Evolutionary conservation across 1,140 invertebrate genomes (phyloP).

Genomic region (Aphelinus atriplicis): DNA sequence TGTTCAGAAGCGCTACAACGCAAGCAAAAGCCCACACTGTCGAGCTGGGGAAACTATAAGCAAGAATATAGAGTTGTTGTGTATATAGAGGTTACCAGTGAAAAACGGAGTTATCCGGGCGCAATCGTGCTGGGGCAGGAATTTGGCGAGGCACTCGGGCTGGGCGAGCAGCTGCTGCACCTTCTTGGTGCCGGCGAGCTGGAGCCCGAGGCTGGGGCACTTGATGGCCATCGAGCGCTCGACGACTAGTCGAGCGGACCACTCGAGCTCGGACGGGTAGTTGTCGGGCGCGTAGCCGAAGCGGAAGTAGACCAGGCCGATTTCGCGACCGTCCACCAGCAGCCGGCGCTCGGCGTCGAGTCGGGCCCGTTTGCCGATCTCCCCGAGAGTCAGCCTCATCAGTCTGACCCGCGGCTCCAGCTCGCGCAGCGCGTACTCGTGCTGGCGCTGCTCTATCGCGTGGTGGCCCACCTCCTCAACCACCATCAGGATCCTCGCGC

Average conservation of each 20-base stretch:
- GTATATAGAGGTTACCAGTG: conserved; percentile 66
- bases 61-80: too few species aligned
- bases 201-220: conserved; percentile 90
- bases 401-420: conserved; percentile 75
- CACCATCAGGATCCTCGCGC: conserved; percentile 83
- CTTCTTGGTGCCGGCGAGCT: conserved; percentile 85
- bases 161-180: conserved; percentile 87
- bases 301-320: conserved; percentile 93
- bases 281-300: conserved; percentile 88
- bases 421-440: conserved; percentile 85
- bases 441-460: conserved; percentile 88
- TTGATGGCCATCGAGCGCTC: conserved; percentile 91
- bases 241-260: conserved; percentile 84
- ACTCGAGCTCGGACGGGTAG: conserved; percentile 82
- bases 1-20: too few species aligned
- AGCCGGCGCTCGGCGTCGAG: conserved; percentile 69
- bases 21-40: too few species aligned
- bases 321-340: conserved; percentile 71
- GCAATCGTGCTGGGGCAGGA: not conserved
- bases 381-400: conserved; percentile 74
- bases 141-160: conserved; percentile 50
- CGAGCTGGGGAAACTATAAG: too few species aligned
- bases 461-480: conserved; percentile 87
- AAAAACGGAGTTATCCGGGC: conserved; percentile 72
- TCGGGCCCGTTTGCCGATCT: conserved; percentile 68